phyloP scores from a whole-genome alignment of 1,140 invertebrate genomes.

The Aphaenogaster floridana region DNA sequence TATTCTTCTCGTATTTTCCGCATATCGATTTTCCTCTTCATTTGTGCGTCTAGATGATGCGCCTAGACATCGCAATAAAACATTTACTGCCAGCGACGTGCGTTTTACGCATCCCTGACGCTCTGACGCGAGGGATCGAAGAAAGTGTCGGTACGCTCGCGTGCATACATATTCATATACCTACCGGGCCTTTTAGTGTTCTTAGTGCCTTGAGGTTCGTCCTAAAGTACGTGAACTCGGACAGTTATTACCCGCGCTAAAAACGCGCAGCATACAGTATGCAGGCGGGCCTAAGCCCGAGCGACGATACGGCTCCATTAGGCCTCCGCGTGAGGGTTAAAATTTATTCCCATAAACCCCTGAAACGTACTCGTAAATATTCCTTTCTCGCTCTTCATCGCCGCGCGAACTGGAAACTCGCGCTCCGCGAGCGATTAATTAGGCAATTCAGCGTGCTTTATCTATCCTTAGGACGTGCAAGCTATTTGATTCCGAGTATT shows the following conservation, averaged over 20 bases:
- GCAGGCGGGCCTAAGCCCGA: slow-evolving; percentile 50
- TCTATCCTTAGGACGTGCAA: slow-evolving; percentile 24
- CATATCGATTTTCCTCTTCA: slow-evolving; percentile 6
- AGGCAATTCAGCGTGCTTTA: slow-evolving; percentile 49
- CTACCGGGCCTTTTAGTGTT: slow-evolving; percentile 62
- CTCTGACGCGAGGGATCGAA: slow-evolving; percentile 2
- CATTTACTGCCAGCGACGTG: slow-evolving; percentile 42
- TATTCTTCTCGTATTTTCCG: neutral
- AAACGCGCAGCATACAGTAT: slow-evolving; percentile 69
- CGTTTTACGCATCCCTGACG: slow-evolving; percentile 50
- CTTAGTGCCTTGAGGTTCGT: slow-evolving; percentile 51
- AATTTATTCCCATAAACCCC: slow-evolving; percentile 41
- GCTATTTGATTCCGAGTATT: slow-evolving; percentile 28
- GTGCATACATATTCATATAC: slow-evolving; percentile 68
- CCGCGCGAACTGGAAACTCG: slow-evolving; percentile 18
- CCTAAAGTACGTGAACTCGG: slow-evolving; percentile 65
- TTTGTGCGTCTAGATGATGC: slow-evolving; percentile 27
- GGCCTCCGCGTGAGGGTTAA: slow-evolving; percentile 60
- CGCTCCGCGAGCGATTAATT: slow-evolving; percentile 11
- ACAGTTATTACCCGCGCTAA: slow-evolving; percentile 72
- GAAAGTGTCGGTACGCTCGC: slow-evolving; percentile 38
- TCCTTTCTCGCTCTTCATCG: neutral
- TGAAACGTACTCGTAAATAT: slow-evolving; percentile 59
- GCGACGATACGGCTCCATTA: slow-evolving; percentile 71
- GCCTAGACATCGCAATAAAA: slow-evolving; percentile 39